Evolutionary conservation across 2,113 vertebrate genomes (phyloP), one percentile per base, ranked within the genome.

Genomic region (Stigmatopora nigra): DNA sequence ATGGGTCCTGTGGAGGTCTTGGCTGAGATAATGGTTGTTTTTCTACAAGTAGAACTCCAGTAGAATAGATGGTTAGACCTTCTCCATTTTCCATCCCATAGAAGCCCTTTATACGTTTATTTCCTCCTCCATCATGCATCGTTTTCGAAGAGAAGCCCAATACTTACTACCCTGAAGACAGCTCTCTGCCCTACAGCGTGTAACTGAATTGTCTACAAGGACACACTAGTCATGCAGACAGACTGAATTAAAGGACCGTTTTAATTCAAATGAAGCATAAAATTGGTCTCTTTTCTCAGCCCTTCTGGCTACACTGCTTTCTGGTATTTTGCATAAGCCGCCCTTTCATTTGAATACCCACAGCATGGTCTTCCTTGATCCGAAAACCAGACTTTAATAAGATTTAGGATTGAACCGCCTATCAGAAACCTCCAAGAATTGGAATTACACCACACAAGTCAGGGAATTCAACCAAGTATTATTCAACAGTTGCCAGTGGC

Each of bases 391-490:
- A 61, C 64, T 78, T 82, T 67, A 64, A 71, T 68, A 48, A 47
- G 56, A 78, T 78, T 75, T 53, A 4, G 60, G 45, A 66, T 56
- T 48, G 48, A 49, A 51, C 25, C 52, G 2, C 53, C 61, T 58
- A 75, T 68, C 64, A 65, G 60, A 60, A 72, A 56, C 62, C 58
- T 60, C 44, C 67, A 78, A 70, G 68, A 82, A 69, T 77, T 61
- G 58, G 67, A 77, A 84, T 79, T 67, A 69, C 36, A 75, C 65
- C 75, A 75, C 74, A 63, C 68, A 73, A 72, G 67, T 74, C 64
- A 75, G 64, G 67, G 74, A 81, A 71, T 80, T 68, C 58, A 46
- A 75, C 78, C 82, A 85, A 86, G 82, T 85, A 88, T 84, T 84
- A 73, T 55, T 83, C 74, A 85, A 69, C 68, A 52, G 63, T 70